These are phyloP conservation scores for Monodelphis domestica DNA, from an alignment of 2,797 vertebrate species.

Conservation along the genomic window DNA sequence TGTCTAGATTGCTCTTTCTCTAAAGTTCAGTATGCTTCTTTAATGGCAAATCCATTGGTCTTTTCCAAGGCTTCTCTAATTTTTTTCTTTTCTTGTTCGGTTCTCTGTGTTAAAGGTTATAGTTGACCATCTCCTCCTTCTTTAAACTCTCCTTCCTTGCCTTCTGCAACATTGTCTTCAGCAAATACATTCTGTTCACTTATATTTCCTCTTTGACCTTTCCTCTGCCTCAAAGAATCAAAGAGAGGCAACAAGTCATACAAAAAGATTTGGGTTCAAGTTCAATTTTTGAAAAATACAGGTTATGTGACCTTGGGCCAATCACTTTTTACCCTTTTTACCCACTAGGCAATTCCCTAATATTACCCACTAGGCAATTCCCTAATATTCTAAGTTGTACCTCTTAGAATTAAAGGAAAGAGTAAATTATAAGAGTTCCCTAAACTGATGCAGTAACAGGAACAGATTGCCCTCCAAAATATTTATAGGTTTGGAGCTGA, in stretches of 20 bases:
- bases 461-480: background rate
- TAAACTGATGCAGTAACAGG: background rate
- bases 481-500: background rate
- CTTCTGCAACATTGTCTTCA: background rate
- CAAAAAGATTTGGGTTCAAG: background rate
- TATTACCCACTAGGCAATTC: background rate
- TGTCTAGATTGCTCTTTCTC: background rate
- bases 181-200: background rate
- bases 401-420: background rate
- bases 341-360: background rate
- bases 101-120: background rate
- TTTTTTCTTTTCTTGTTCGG: background rate
- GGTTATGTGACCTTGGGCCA: background rate
- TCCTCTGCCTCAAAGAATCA: background rate
- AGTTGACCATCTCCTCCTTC: background rate
- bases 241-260: background rate
- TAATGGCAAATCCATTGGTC: background rate
- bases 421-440: background rate
- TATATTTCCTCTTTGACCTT: background rate
- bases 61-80: background rate
- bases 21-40: background rate
- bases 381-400: background rate
- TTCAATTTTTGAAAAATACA: background rate
- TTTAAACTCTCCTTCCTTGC: background rate
- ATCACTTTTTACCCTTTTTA: background rate